Percentiles rank a stretch among this genome's conserved stretches.
Conservation (phyloP, 2,888 invertebrate genomes). For the Drosophila cyrtoloma region DNA sequence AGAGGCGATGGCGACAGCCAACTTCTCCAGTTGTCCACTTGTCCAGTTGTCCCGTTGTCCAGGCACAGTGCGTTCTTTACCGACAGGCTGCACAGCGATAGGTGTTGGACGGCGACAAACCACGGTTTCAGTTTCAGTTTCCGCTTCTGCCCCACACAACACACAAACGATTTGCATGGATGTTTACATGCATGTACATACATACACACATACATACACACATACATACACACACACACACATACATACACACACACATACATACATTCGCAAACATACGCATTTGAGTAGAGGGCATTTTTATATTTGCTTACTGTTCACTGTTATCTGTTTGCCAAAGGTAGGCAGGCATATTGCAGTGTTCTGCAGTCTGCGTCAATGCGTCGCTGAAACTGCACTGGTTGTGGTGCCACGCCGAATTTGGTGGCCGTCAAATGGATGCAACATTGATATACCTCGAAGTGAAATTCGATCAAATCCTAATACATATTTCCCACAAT, state of each 20-base stretch:
- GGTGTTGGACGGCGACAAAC: constrained; percentile 1
- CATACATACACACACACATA: not conserved
- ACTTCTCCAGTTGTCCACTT: not conserved
- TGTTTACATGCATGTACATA: not conserved
- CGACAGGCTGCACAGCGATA: constrained; percentile 11
- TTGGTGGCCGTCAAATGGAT: not conserved
- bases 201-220: not conserved
- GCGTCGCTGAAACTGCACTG: not conserved
- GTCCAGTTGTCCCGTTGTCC: not conserved
- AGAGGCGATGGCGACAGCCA: constrained; percentile 1
- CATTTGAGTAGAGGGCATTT: not conserved
- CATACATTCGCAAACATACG: not conserved
- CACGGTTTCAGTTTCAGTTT: constrained; percentile 20
- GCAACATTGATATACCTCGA: not conserved
- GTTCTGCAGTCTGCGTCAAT: not conserved
- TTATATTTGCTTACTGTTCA: not conserved
- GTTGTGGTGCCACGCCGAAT: not conserved
- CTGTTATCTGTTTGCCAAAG: not conserved
- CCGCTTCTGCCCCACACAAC: not conserved
- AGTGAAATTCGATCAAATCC: not conserved
- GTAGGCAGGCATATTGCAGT: not conserved
- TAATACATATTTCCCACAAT: not conserved
- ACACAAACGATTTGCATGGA: not conserved
- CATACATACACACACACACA: not conserved
- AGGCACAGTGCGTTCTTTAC: not conserved